Percentiles rank a stretch among this genome's conserved stretches.
phyloP scores from a whole-genome alignment of 2,797 vertebrate genomes.

The Platalea minor region DNA sequence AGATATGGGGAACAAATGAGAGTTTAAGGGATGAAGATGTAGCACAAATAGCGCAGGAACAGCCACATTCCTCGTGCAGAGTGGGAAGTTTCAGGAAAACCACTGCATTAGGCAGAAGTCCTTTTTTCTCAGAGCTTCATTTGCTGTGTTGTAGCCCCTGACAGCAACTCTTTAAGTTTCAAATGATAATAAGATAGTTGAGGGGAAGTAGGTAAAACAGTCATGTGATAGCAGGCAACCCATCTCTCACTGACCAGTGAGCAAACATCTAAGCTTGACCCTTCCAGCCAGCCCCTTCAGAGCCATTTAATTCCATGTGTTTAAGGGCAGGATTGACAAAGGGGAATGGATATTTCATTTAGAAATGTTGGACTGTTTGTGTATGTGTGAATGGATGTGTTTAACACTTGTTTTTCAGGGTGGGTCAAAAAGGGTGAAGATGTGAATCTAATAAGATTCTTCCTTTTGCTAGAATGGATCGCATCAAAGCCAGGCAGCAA shows the following conservation, averaged over 20 bases:
- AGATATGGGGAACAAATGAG: background rate
- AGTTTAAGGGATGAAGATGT: background rate
- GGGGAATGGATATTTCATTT: background rate
- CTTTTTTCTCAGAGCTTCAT: background rate
- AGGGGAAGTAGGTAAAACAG: background rate
- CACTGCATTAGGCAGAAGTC: background rate
- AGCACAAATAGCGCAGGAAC: background rate
- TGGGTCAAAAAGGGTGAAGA: background rate
- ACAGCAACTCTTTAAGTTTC: background rate
- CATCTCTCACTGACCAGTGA: background rate
- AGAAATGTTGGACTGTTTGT: background rate
- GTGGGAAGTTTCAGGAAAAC: background rate
- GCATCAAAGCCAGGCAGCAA: conserved; percentile 96
- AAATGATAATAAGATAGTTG: background rate
- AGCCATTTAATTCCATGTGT: background rate
- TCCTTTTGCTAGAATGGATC: conserved; percentile 91
- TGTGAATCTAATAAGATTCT: background rate
- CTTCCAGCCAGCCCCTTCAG: background rate
- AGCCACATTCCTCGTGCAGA: background rate
- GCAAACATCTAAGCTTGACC: background rate
- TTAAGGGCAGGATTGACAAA: background rate
- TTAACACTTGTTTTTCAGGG: background rate
- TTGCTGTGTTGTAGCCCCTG: background rate
- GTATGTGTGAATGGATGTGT: background rate
- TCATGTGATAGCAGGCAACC: background rate